Base-by-base conservation (phyloP, 2,888 invertebrate species). In the Temnothorax unifasciatus region DNA sequence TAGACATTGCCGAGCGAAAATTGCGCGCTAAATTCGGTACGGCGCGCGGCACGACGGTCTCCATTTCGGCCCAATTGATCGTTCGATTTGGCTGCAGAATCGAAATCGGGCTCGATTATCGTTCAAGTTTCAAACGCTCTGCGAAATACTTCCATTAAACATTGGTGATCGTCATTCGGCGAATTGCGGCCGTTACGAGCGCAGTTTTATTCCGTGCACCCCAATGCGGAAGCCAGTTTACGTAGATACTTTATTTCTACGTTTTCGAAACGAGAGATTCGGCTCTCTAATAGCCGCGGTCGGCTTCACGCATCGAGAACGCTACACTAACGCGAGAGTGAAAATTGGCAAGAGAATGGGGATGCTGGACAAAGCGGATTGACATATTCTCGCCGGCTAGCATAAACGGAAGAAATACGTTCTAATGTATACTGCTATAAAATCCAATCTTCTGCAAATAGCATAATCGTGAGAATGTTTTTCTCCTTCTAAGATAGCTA, bases 31-130 rank as follows among this genome's bases (percentile, higher is more conserved):
- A 81, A 81, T 81, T 61, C 59, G 13, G 59, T 38, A n/a, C 54
- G 29, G 47, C 34, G 34, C 34, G 25, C 29, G 41, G 8, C 34
- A 47, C 47, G 34, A 47, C 69, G 79, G 8, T 81, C 79, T 79
- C 79, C 34, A 81, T 81, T 81, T 71, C 79, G 59, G 13, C n/a
- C 71, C 79, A 81, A 81, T 81, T 69, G 71, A 61, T 69, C 79
- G 59, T 81, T 81, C 79, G 79, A 79, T 81, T 81, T 81, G 47
- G 71, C 47, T 71, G 54, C 59, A 71, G 50, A 81, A 81, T 81
- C 71, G 79, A 69, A 81, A 81, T 81, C 59, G 69, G 79, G 79
- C 59, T 71, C 79, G 79, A 81, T 81, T 81, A 81, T 81, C 79
- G 79, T 81, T 71, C 79, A 81, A 81, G 79, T 81, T 81, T 59